phyloP scores from a whole-genome alignment of 2,888 invertebrate genomes.

The Lamproptera curius region DNA sequence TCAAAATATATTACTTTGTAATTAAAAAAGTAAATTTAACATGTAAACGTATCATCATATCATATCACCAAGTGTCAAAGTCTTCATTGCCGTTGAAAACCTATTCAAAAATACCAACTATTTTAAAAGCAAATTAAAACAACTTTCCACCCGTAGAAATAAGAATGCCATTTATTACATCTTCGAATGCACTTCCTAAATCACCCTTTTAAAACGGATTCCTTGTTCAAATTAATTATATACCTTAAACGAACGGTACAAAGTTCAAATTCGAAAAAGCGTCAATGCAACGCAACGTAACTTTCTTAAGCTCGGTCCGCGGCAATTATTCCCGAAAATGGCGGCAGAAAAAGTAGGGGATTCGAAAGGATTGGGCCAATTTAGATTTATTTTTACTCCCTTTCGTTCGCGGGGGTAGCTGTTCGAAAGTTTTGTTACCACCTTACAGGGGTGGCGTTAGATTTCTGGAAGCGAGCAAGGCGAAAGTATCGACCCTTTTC shows the following conservation, averaged over 20 bases:
- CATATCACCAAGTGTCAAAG: too few species aligned
- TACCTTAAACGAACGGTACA: background rate
- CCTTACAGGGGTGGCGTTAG: slow-evolving; percentile 40
- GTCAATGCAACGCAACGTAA: slow-evolving; percentile 26
- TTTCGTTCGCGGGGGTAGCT: slow-evolving; percentile 36
- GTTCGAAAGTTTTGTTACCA: slow-evolving; percentile 59
- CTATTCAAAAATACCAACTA: too few species aligned
- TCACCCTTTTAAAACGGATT: slow-evolving; percentile 11
- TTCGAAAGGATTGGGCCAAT: slow-evolving; percentile 72
- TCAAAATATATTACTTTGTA: too few species aligned
- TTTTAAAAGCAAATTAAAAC: background rate
- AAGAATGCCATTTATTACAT: slow-evolving; percentile 15
- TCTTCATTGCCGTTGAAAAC: too few species aligned
- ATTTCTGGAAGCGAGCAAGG: slow-evolving; percentile 25
- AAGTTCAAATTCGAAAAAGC: slow-evolving; percentile 21
- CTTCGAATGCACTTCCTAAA: slow-evolving; percentile 19
- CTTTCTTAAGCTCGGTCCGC: slow-evolving; percentile 59
- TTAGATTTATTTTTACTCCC: slow-evolving; percentile 77
- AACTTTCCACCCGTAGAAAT: slow-evolving; percentile 3
- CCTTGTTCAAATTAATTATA: background rate
- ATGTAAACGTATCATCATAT: too few species aligned
- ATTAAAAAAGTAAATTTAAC: too few species aligned
- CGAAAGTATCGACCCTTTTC: background rate
- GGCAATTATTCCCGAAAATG: slow-evolving; percentile 72
- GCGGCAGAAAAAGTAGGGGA: slow-evolving; percentile 72